Conservation (phyloP, 2,113 vertebrate genomes). For the Grammomys dolichurus region DNA sequence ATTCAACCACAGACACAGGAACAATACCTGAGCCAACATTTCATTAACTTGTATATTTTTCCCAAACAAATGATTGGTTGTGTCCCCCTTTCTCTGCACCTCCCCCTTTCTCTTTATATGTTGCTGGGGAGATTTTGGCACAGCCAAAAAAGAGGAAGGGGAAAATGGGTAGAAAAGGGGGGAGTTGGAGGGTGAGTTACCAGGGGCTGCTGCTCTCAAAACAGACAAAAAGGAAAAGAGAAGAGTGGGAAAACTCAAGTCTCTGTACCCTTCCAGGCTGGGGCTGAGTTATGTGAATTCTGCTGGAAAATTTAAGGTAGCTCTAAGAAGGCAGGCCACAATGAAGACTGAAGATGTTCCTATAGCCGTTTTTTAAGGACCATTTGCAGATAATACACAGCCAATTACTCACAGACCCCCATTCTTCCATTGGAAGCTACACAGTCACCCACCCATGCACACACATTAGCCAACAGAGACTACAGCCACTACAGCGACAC, state of each 20-base stretch:
- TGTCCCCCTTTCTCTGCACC: background rate
- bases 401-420: background rate
- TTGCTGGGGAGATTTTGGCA: slow-evolving; percentile 70
- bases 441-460: background rate
- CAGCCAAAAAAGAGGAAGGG: slow-evolving; percentile 41
- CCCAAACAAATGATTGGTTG: slow-evolving; percentile 69
- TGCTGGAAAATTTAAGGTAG: slow-evolving; percentile 67
- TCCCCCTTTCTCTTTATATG: slow-evolving; percentile 45
- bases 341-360: slow-evolving; percentile 7
- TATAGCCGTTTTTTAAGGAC: background rate
- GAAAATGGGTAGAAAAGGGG: slow-evolving; percentile 43
- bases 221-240: slow-evolving; percentile 58
- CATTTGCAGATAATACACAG: slow-evolving; percentile 9
- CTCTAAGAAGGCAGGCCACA: slow-evolving; percentile 35
- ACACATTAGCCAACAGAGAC: slow-evolving; percentile 55
- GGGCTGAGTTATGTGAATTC: slow-evolving; percentile 26
- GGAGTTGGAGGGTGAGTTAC: slow-evolving; percentile 39
- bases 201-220: slow-evolving; percentile 57
- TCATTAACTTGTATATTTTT: slow-evolving; percentile 77
- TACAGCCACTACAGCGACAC: background rate
- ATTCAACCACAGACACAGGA: slow-evolving; percentile 52
- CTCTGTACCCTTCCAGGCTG: background rate
- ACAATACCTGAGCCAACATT: slow-evolving; percentile 70
- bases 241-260: slow-evolving; percentile 58
- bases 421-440: slow-evolving; percentile 15